Base-by-base conservation (phyloP, 2,797 vertebrate genomes). In the Protonibea diacanthus region DNA sequence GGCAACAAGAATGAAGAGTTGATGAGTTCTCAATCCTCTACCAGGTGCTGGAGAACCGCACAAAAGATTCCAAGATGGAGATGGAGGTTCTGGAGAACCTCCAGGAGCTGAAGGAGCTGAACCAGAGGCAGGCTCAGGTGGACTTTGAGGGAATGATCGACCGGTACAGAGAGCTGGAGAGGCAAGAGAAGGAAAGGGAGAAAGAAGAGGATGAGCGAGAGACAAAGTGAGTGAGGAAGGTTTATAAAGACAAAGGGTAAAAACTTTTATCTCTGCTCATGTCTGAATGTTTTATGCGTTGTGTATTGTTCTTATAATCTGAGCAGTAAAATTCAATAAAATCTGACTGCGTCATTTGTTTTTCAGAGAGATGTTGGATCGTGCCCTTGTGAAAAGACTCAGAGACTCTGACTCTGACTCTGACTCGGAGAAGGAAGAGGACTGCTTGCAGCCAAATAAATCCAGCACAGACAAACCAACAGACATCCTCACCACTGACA, bases 51-150 rank as follows among this genome's bases (percentile, higher is more conserved):
- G 98, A 99, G 92, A 99, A 99, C 88, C 94, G 98, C 42, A 99
- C 98, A 14, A 97, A 97, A 74, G 98, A 99, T 91, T 99, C 98
- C 4, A 99, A 99, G 88, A 92, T 98, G 92, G 98, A 99, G 91
- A 99, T 99, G 98, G 97, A 99, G 84, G 97, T 99, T 15, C 90
- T 99, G 91, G 98, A 99, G 92, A 99, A 97, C 89, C 95, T 99
- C 33, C 98, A 99, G 93, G 98, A 99, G 90, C 94, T 99, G 83
- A 99, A 99, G 89, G 98, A 99, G 67, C 94, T 99, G 59, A 99
- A 99, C 94, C 98, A 99, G 91, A 95, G 97, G 5, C 98, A 99
- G 95, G 97, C 97, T 1, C 95, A 94, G 0, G 97, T 99, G 86
- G 97, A 99, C 85, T 99, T 97, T 0, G 98, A 99, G 92, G 95